Conservation (phyloP, 92 coral and sea anemone genomes). For the Actinernus sp. region DNA sequence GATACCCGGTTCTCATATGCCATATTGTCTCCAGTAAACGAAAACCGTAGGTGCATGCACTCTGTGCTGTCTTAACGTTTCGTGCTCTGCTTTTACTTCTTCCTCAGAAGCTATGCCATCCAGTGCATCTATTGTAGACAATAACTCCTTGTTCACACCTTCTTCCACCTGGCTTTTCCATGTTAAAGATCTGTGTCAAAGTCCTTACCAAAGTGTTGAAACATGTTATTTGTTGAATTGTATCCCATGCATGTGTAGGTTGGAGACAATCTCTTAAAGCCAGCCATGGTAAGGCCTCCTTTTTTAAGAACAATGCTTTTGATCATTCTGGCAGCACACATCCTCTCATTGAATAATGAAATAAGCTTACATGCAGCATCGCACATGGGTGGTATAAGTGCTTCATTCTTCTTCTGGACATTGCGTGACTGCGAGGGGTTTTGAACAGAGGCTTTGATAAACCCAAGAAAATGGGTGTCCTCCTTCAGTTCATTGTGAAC, state of each 20-base stretch:
- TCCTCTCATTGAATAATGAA: conserved; percentile 26
- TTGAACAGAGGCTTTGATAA: conserved; percentile 22
- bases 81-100: too few species aligned
- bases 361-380: conserved; percentile 56
- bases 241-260: conserved; percentile 41
- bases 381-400: conserved; percentile 34
- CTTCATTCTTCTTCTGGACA: conserved; percentile 22
- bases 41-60: too few species aligned
- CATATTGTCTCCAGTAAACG: too few species aligned
- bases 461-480: conserved; percentile 4
- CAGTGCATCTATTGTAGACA: too few species aligned
- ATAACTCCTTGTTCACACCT: conserved; percentile 18
- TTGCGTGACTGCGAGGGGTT: conserved; percentile 66
- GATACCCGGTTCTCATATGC: conserved; percentile 14
- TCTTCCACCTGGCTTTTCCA: conserved; percentile 37
- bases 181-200: conserved; percentile 14
- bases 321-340: conserved; percentile 22
- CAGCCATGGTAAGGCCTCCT: conserved; percentile 51
- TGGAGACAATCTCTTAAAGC: conserved; percentile 24
- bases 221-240: conserved; percentile 23
- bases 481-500: conserved; percentile 33
- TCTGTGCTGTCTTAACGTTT: too few species aligned
- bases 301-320: conserved; percentile 40
- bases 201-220: conserved; percentile 39
- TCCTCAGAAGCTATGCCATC: too few species aligned